Conservation (phyloP, 2,888 invertebrate genomes). For the Cryptus viduatorius region DNA sequence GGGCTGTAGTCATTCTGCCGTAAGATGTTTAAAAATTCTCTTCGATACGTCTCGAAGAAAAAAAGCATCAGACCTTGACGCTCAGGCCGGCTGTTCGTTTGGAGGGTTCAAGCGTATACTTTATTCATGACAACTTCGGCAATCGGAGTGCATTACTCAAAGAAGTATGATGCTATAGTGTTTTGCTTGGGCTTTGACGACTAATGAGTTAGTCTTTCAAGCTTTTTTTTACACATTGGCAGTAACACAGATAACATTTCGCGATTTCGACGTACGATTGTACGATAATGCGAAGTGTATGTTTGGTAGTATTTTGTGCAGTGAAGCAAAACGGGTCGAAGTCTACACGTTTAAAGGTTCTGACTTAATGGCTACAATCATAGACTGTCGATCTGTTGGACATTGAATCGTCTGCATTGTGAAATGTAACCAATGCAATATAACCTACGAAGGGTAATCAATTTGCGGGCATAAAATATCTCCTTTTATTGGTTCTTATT, state of each 20-base stretch:
- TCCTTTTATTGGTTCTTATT: not conserved
- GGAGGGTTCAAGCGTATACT: not conserved
- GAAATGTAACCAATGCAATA: not conserved
- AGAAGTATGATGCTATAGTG: not conserved
- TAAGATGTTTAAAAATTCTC: not conserved
- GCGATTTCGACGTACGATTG: no score
- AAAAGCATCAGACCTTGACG: not conserved
- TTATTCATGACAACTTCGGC: not conserved
- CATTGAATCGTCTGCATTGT: not conserved
- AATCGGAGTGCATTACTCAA: not conserved
- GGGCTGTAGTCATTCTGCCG: not conserved
- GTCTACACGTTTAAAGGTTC: not conserved
- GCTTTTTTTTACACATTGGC: no score
- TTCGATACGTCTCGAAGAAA: not conserved
- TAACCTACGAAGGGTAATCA: not conserved
- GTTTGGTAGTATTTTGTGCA: no score
- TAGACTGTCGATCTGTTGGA: not conserved
- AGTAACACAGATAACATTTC: no score
- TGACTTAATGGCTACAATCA: not conserved
- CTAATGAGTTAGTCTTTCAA: no score
- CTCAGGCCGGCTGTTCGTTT: not conserved
- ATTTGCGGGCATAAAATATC: not conserved
- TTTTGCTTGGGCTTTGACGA: not conserved
- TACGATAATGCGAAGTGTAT: no score
- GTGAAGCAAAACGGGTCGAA: no score